Evolutionary conservation across 2,113 vertebrate genomes (phyloP).

Genomic region (Propithecus coquereli): DNA sequence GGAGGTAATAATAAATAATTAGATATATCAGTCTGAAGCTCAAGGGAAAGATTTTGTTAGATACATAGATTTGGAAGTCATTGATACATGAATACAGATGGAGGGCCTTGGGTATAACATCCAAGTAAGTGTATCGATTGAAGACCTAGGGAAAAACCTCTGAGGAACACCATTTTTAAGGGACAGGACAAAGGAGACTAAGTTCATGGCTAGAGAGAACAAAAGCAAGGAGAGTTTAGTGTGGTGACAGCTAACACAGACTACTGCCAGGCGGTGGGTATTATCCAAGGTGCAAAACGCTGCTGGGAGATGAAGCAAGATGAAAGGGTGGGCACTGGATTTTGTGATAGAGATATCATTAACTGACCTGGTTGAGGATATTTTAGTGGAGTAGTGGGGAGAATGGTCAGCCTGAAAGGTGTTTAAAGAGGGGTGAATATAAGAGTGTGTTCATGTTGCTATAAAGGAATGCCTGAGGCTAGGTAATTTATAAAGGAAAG

Average conservation of each 20-base stretch:
- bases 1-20: not conserved
- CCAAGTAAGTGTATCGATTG: not conserved
- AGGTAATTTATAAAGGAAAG: not conserved
- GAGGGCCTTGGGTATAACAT: not conserved
- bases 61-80: not conserved
- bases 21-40: not conserved
- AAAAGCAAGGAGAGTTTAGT: not conserved
- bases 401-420: not conserved
- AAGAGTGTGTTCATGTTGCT: not conserved
- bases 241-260: not conserved
- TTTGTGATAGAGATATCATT: rapidly evolving
- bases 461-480: not conserved
- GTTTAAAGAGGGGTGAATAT: not conserved
- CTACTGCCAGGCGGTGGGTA: not conserved
- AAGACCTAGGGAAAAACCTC: not conserved
- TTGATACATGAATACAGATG: not conserved
- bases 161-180: not conserved
- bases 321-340: rapidly evolving
- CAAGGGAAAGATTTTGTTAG: not conserved
- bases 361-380: not conserved
- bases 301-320: not conserved
- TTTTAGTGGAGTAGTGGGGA: not conserved
- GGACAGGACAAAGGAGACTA: not conserved
- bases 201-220: not conserved
- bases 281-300: too few relatives aligned